Evolutionary conservation across 2,113 vertebrate genomes (phyloP).

Genomic region (Gymnorhina tibicen): DNA sequence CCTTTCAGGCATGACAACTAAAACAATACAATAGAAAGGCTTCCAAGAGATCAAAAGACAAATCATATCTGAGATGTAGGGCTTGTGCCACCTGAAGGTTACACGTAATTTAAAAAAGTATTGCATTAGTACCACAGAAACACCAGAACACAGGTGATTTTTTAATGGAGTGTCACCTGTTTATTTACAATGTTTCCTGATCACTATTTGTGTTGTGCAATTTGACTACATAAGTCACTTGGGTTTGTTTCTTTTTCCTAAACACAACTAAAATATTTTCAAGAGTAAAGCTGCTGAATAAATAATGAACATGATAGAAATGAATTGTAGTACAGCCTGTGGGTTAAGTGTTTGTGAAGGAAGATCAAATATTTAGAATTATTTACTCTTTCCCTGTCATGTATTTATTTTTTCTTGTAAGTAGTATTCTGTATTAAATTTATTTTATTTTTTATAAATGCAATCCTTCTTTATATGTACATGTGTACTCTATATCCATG

Average conservation of each 20-base stretch:
- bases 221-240: background rate
- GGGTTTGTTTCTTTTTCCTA: background rate
- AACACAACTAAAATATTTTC: background rate
- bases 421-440: background rate
- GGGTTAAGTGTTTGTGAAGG: background rate
- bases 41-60: background rate
- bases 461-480: background rate
- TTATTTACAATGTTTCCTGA: background rate
- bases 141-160: background rate
- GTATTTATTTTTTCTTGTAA: background rate
- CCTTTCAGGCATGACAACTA: background rate
- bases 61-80: background rate
- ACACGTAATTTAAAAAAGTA: background rate
- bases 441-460: background rate
- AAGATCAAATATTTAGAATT: background rate
- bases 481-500: background rate
- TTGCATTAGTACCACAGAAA: background rate
- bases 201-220: background rate
- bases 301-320: background rate
- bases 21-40: background rate
- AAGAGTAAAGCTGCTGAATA: background rate
- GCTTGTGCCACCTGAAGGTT: background rate
- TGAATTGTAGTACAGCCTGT: background rate
- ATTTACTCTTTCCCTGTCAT: background rate
- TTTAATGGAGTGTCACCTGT: background rate